Conservation (phyloP, 2,888 invertebrate species). For the Amphimallon solstitiale region DNA sequence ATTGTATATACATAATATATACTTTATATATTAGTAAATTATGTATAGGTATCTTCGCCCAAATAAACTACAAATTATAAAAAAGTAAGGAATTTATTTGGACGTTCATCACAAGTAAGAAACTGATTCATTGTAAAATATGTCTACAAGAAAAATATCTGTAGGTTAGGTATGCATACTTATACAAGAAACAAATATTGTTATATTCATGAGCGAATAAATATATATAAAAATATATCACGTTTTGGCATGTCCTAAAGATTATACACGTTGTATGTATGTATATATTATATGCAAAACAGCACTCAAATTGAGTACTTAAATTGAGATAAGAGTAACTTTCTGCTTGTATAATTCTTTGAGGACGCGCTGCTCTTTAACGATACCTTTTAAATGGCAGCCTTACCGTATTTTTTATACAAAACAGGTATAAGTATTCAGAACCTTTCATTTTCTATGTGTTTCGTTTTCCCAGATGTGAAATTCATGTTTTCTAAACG, state of each 20-base stretch:
- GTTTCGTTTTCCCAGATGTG: slow-evolving; percentile 50
- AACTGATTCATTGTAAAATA: not conserved
- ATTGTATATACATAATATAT: slow-evolving; percentile 44
- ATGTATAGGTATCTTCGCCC: slow-evolving; percentile 49
- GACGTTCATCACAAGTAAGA: slow-evolving; percentile 12
- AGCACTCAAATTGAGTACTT: slow-evolving; percentile 20
- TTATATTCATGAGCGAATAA: slow-evolving; percentile 44
- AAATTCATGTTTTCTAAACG: slow-evolving; percentile 58
- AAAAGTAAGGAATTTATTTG: not conserved
- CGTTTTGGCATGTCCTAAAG: slow-evolving; percentile 36
- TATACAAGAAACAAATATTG: not conserved
- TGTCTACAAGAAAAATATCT: not conserved
- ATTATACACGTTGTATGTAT: slow-evolving; percentile 37
- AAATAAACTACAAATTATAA: slow-evolving; percentile 28
- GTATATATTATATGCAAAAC: not conserved
- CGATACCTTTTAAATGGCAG: slow-evolving; percentile 51
- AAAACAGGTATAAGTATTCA: slow-evolving; percentile 48
- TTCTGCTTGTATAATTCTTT: slow-evolving; percentile 44
- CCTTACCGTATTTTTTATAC: slow-evolving; percentile 60
- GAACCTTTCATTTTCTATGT: slow-evolving; percentile 48
- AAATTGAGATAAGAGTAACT: not conserved
- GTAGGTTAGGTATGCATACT: not conserved
- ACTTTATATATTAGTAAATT: slow-evolving; percentile 46
- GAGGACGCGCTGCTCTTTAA: slow-evolving; percentile 44
- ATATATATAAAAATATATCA: slow-evolving; percentile 40